phyloP scores from a whole-genome alignment of 2,113 vertebrate species.

The Gadus macrocephalus region DNA sequence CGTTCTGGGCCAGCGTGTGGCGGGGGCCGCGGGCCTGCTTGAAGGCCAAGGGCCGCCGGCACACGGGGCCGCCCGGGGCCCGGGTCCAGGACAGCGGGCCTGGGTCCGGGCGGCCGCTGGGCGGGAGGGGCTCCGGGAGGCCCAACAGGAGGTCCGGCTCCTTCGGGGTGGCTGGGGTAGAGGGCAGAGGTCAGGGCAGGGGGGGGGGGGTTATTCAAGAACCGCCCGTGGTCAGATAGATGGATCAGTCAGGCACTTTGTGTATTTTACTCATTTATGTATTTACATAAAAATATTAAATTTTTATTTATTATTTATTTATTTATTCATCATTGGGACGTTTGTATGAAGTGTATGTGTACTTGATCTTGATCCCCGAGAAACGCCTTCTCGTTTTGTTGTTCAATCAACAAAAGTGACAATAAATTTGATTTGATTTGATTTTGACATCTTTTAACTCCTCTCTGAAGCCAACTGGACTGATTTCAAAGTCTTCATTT shows the following conservation, averaged over 20 bases:
- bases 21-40: constrained; percentile 50
- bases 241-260: background rate
- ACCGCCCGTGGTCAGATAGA: constrained; percentile 49
- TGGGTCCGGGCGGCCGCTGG: constrained; percentile 24
- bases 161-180: constrained; percentile 48
- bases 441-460: too few relatives aligned
- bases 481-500: background rate
- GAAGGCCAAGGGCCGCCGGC: constrained; percentile 29
- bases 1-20: constrained; percentile 44
- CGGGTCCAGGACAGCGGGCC: constrained; percentile 53
- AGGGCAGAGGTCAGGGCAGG: background rate
- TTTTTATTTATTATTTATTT: too few relatives aligned
- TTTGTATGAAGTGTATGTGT: too few relatives aligned
- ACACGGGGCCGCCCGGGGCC: constrained; percentile 37
- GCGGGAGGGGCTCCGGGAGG: constrained; percentile 22
- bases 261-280: too few relatives aligned
- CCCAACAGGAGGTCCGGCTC: constrained; percentile 67
- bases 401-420: too few relatives aligned
- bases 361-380: too few relatives aligned
- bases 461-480: background rate
- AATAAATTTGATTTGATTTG: too few relatives aligned
- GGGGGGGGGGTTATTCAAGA: constrained; percentile 40
- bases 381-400: too few relatives aligned
- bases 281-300: too few relatives aligned
- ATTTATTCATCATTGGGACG: too few relatives aligned